phyloP scores from a whole-genome alignment of 2,888 invertebrate genomes.

The Cephalotes varians region DNA sequence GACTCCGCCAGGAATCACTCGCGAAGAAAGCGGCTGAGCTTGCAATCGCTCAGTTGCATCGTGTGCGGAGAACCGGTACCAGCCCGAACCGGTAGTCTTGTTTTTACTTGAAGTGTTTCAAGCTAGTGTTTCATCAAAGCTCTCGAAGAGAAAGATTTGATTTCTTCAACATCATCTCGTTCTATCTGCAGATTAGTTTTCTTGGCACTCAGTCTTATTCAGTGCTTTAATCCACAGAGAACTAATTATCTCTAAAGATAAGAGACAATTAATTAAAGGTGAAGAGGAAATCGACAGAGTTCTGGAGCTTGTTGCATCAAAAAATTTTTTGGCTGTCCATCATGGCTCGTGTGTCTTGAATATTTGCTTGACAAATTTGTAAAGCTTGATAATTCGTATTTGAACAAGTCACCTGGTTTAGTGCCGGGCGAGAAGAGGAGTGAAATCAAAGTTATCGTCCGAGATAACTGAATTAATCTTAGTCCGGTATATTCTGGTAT shows the following conservation, averaged over 20 bases:
- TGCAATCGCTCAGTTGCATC: conserved; percentile 28
- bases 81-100: conserved; percentile 4
- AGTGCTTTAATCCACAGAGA: neutral
- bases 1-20: conserved; percentile 1
- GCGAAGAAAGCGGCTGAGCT: conserved; percentile 12
- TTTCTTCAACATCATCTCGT: neutral
- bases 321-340: no score
- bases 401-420: conserved; percentile 9
- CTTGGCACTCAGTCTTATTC: neutral
- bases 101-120: neutral
- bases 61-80: conserved; percentile 19
- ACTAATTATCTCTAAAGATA: neutral
- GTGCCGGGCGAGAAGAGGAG: neutral
- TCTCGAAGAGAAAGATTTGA: neutral
- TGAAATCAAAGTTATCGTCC: conserved; percentile 7
- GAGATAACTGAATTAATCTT: conserved; percentile 41
- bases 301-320: neutral
- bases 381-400: neutral
- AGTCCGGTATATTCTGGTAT: conserved; percentile 36
- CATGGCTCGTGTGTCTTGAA: neutral
- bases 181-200: neutral
- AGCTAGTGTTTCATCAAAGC: neutral
- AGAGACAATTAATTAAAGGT: neutral
- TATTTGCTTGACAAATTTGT: neutral
- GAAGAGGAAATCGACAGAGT: neutral